Conservation (phyloP, 2,113 vertebrate species). For the Donacobius atricapilla region DNA sequence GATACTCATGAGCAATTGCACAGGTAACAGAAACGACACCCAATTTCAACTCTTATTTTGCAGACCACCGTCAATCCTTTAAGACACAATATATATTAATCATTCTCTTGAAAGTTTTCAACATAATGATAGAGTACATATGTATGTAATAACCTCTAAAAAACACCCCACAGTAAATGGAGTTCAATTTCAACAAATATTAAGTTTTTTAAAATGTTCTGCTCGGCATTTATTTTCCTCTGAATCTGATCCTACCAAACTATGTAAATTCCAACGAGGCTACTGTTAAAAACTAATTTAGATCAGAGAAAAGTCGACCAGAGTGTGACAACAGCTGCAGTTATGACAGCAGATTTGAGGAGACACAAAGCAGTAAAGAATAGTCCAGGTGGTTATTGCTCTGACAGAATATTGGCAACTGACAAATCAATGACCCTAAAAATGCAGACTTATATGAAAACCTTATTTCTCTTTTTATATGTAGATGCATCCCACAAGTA, state of each 20-base stretch:
- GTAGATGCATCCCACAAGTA: background rate
- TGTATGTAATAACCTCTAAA: background rate
- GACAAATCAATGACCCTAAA: background rate
- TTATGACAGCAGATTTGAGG: background rate
- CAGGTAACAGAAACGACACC: background rate
- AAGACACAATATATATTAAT: background rate
- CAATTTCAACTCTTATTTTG: background rate
- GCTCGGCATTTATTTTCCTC: background rate
- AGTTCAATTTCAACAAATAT: background rate
- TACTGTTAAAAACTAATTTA: background rate
- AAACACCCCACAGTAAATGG: fast-evolving
- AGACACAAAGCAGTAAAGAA: background rate
- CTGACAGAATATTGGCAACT: background rate
- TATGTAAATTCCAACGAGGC: background rate
- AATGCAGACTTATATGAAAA: background rate
- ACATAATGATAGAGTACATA: background rate
- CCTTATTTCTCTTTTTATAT: background rate
- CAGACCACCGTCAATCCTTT: background rate
- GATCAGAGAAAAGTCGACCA: background rate
- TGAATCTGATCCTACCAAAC: background rate
- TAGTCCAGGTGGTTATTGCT: background rate
- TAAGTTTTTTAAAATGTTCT: background rate
- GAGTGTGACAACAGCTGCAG: background rate
- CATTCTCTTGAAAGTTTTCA: background rate
- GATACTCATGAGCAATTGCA: background rate